phyloP scores from a whole-genome alignment of 2,113 vertebrate species.

The Nipponia nippon region DNA sequence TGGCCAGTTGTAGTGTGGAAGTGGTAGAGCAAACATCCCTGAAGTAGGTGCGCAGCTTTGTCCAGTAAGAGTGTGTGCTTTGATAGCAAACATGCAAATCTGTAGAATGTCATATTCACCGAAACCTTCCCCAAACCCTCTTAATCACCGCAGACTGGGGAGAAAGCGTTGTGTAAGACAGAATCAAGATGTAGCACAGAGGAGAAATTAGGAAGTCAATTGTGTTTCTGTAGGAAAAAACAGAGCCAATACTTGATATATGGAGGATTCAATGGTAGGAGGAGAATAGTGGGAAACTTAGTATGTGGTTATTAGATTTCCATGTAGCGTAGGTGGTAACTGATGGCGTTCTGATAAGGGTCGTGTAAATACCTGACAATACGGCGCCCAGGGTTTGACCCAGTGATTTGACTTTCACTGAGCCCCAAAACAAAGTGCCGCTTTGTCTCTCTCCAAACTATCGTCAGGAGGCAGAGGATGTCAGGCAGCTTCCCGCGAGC shows the following conservation, averaged over 20 bases:
- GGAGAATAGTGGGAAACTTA: conserved; percentile 3
- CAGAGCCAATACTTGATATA: background rate
- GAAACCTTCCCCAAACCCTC: background rate
- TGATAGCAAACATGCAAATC: background rate
- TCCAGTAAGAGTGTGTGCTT: background rate
- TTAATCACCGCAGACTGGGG: background rate
- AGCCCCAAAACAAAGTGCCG: background rate
- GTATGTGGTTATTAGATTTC: background rate
- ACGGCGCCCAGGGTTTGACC: background rate
- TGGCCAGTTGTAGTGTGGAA: background rate
- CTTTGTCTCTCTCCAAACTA: accelerated
- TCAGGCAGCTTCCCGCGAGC: background rate
- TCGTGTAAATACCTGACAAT: too few relatives aligned
- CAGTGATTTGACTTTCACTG: background rate
- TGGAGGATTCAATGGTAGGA: background rate
- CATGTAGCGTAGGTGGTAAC: background rate
- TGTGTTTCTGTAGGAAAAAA: background rate
- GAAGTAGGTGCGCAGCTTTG: accelerated
- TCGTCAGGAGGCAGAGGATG: background rate
- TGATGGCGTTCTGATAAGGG: background rate
- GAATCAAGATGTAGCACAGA: background rate
- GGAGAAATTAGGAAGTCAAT: background rate
- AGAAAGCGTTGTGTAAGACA: background rate
- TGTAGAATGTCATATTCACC: background rate
- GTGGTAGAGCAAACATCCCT: background rate